Base-by-base conservation (phyloP, 1,140 invertebrate genomes). In the Popillia japonica region DNA sequence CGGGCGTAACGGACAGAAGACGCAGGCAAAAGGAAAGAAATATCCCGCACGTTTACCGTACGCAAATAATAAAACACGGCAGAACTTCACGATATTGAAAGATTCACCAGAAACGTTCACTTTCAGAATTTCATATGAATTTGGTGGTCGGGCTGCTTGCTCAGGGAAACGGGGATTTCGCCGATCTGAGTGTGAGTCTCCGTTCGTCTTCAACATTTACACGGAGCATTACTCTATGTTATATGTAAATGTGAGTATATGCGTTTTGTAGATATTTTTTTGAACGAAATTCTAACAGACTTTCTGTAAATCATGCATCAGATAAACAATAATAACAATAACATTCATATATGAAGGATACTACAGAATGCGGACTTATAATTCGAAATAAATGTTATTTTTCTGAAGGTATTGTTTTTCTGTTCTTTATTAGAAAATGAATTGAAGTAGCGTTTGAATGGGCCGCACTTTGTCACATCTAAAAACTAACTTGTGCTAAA, bases 51-150 rank as follows among this genome's bases (percentile, higher is more conserved):
- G 61, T 68, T 68, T 68, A 68, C 61, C 61, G 22, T 68, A 68
- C 61, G 61, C 61, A 68, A 68, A 68, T 68, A 68, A 68, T 68
- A 68, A 68, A 68, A 68, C 61, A 68, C 61, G 22, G 61, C 61
- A 10, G 61, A 68, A 68, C 61, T 23, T 68, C 17, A 20, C 61
- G 61, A 68, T 68, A 68, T 68, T 68, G 61, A 68, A 68, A 68
- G 61, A 68, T 68, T 68, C 23, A 8, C 61, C 27, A 34, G 22
- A 68, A 68, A 68, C 61, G 61, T 23, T 68, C 61, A 68, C 61
- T 68, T 68, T 68, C 22, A 68, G 61, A 68, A 68, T 68, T 68
- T 14, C 61, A 68, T 68, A 68, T 68, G 61, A 68, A 68, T 68
- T 34, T 22, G 61, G 48, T 17, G n/a, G 44, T n/a, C 1, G 44